Conservation (phyloP, 2,888 invertebrate genomes). For the Autographa gamma region DNA sequence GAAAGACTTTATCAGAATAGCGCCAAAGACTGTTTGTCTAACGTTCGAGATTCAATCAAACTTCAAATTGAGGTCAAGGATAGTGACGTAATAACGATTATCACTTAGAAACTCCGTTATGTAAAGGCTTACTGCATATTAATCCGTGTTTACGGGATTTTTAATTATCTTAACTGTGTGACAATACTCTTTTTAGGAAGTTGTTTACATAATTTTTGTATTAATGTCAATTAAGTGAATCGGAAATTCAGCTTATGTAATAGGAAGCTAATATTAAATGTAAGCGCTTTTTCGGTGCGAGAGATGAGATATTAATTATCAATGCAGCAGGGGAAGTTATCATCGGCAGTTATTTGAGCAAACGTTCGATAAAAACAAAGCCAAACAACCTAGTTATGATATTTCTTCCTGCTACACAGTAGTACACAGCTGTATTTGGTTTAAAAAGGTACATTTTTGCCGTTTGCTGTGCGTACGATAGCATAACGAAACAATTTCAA, state of each 20-base stretch:
- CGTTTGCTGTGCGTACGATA: neutral
- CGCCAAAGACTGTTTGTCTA: conserved; percentile 31
- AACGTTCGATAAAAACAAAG: neutral
- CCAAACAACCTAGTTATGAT: neutral
- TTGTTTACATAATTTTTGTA: neutral
- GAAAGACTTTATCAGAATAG: neutral
- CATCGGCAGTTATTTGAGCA: too few relatives aligned
- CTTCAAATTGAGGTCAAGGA: conserved; percentile 36
- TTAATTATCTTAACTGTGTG: neutral
- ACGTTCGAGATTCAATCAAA: conserved; percentile 43
- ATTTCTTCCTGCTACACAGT: too few relatives aligned
- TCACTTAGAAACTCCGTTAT: conserved; percentile 18
- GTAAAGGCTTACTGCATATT: conserved; percentile 15
- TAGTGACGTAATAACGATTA: conserved; percentile 37
- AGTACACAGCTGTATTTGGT: too few relatives aligned
- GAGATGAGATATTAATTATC: too few relatives aligned
- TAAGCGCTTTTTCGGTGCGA: too few relatives aligned
- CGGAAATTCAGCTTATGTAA: neutral
- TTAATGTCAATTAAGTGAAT: neutral
- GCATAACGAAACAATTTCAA: conserved; percentile 21
- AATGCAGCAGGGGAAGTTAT: too few relatives aligned
- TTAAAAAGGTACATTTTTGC: neutral
- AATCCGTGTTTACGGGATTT: neutral
- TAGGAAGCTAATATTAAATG: neutral
- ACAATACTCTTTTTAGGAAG: neutral